These are phyloP conservation scores for Willowsia nigromaculata DNA, from an alignment of 2,888 invertebrate genomes.

Conservation along the genomic window DNA sequence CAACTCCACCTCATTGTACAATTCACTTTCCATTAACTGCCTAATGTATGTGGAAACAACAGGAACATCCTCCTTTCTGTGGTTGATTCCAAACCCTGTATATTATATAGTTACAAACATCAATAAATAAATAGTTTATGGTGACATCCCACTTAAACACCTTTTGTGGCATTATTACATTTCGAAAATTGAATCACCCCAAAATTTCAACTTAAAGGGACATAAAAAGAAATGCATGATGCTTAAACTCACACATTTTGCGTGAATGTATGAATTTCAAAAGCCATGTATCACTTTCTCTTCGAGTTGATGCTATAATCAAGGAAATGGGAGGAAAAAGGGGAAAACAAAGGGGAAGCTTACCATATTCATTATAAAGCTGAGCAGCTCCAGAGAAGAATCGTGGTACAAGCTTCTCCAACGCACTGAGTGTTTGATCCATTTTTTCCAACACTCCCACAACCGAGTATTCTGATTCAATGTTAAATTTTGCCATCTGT, in stretches of 20 bases:
- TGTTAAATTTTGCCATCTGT: constrained; percentile 91
- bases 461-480: constrained; percentile 92
- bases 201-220: too few species aligned
- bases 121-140: too few species aligned
- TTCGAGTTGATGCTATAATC: too few species aligned
- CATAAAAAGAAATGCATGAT: too few species aligned
- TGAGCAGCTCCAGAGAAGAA: constrained; percentile 90
- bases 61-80: not conserved
- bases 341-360: constrained; percentile 79
- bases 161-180: too few species aligned
- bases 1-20: constrained; percentile 76
- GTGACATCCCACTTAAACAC: too few species aligned
- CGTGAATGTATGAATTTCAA: too few species aligned
- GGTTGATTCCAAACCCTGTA: not conserved
- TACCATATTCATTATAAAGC: constrained; percentile 87
- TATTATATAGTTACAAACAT: not conserved
- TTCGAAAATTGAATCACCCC: too few species aligned
- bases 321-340: not conserved
- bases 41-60: constrained; percentile 65
- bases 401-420: constrained; percentile 91
- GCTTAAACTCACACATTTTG: too few species aligned
- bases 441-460: constrained; percentile 94
- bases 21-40: constrained; percentile 73
- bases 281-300: too few species aligned
- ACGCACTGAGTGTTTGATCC: constrained; percentile 90